These are phyloP conservation scores for Anagrus nilaparvatae DNA, from an alignment of 1,140 invertebrate species.

Conservation along the genomic window DNA sequence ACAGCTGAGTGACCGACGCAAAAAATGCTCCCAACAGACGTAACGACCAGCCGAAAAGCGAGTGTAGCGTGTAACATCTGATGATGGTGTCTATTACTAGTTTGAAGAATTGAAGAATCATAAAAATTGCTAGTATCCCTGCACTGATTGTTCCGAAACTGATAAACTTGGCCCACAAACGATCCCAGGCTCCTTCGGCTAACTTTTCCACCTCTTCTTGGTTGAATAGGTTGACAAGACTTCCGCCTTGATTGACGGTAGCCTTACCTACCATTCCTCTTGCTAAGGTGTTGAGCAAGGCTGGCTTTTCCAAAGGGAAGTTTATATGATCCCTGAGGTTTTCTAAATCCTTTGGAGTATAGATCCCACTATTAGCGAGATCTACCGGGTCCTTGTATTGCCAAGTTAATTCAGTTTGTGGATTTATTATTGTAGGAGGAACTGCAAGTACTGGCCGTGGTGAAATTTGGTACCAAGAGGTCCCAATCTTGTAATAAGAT, in stretches of 20 bases:
- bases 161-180: constrained; percentile 6
- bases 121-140: constrained; percentile 4
- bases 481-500: neutral
- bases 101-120: constrained; percentile 5
- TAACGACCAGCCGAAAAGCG: constrained; percentile 9
- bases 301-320: constrained; percentile 11
- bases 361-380: constrained; percentile 8
- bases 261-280: constrained; percentile 1
- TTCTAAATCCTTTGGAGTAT: constrained; percentile 10
- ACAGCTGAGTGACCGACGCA: too few species aligned
- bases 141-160: constrained; percentile 9
- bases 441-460: neutral
- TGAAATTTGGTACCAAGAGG: constrained; percentile 1
- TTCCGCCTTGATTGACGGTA: neutral
- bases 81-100: constrained; percentile 4
- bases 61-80: constrained; percentile 8
- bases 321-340: constrained; percentile 12
- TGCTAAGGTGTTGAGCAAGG: constrained; percentile 7
- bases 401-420: neutral
- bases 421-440: neutral
- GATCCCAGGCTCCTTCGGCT: neutral
- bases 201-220: constrained; percentile 9
- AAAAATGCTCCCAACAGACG: neutral
- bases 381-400: constrained; percentile 8
- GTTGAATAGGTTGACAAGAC: constrained; percentile 2